These are phyloP conservation scores for Marmota flaviventris DNA, from an alignment of 2,113 vertebrate genomes.

Conservation along the genomic window DNA sequence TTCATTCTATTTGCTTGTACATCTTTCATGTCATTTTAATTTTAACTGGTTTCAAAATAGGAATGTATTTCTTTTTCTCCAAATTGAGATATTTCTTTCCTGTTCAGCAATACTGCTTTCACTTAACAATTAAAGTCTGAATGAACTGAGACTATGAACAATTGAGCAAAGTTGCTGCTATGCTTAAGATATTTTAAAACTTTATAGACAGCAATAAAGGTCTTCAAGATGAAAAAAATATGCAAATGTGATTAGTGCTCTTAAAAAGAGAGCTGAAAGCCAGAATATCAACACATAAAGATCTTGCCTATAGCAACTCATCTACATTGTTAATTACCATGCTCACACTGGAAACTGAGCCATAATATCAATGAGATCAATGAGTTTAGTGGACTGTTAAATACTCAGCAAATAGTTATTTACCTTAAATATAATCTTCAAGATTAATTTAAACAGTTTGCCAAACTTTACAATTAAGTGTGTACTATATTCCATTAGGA, in stretches of 20 bases:
- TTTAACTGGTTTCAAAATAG: conserved; percentile 82
- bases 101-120: conserved; percentile 61
- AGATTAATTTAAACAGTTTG: conserved; percentile 59
- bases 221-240: conserved; percentile 77
- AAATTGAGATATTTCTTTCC: conserved; percentile 56
- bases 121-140: conserved; percentile 81
- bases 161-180: conserved; percentile 73
- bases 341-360: conserved; percentile 72
- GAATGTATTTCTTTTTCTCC: conserved; percentile 62
- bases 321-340: conserved; percentile 84
- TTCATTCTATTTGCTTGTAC: conserved; percentile 76
- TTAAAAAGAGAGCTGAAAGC: conserved; percentile 76
- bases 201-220: conserved; percentile 80
- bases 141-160: conserved; percentile 77
- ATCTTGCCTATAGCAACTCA: conserved; percentile 80
- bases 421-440: conserved; percentile 68
- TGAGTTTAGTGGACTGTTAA: conserved; percentile 64
- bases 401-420: conserved; percentile 59
- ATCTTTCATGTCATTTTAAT: conserved; percentile 75
- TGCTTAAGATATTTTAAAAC: conserved; percentile 78
- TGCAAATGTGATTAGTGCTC: conserved; percentile 78
- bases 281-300: conserved; percentile 59
- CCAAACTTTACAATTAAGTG: not conserved
- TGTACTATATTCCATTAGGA: not conserved
- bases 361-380: conserved; percentile 71